A percentile compares a stretch with the other conserved stretches of the same genome.
These are phyloP conservation scores for Mungos mungo DNA, from an alignment of 2,113 vertebrate species.

Conservation along the genomic window DNA sequence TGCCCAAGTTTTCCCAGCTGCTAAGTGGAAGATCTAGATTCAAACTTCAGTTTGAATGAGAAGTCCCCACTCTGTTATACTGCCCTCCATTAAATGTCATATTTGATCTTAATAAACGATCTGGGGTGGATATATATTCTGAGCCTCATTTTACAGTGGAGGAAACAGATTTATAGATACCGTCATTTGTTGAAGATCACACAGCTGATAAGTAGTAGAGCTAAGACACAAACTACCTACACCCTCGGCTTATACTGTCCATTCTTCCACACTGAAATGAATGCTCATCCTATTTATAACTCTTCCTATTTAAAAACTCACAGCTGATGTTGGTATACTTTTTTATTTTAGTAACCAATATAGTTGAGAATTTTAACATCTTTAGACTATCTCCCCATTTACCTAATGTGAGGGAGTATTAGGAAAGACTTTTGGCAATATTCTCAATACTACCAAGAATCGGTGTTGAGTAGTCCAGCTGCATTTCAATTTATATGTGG, in stretches of 20 bases:
- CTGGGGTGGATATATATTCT: not conserved
- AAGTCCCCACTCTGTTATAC: not conserved
- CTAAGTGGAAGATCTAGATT: not conserved
- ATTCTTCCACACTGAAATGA: not conserved
- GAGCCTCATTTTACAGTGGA: not conserved
- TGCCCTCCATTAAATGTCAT: not conserved
- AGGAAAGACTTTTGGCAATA: not conserved
- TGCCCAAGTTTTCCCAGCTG: not conserved
- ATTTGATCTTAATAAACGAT: not conserved
- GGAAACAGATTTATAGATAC: not conserved
- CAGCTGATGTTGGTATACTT: not conserved
- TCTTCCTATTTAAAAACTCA: not conserved
- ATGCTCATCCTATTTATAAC: not conserved
- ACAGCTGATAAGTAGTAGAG: not conserved
- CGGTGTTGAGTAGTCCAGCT: not conserved
- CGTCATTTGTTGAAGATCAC: not conserved
- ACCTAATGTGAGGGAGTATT: not conserved
- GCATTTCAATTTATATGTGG: not conserved
- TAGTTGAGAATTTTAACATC: not conserved
- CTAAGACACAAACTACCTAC: not conserved
- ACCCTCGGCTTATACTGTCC: not conserved
- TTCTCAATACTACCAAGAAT: not conserved
- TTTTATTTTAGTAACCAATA: not conserved
- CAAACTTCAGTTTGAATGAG: not conserved
- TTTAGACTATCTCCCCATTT: not conserved